These are phyloP conservation scores for Cyprichromis sp. DNA, from an alignment of 2,113 vertebrate species.

Conservation along the genomic window DNA sequence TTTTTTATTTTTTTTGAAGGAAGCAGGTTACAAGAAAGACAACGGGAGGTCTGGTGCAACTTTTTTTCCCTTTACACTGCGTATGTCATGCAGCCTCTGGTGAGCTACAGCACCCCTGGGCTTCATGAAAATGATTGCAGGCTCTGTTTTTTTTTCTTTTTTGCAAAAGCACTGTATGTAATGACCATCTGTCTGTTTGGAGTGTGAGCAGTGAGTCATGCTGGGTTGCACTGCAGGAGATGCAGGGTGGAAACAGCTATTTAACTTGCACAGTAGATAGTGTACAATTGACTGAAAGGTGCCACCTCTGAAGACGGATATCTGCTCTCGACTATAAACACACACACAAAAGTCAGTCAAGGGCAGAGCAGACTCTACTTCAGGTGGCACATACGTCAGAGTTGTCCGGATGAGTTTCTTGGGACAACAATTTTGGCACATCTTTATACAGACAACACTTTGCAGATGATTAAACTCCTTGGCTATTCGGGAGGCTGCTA, in stretches of 20 bases:
- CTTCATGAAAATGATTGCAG: slow-evolving; percentile 69
- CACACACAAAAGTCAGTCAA: slow-evolving; percentile 7
- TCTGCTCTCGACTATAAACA: background rate
- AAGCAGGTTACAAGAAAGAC: slow-evolving; percentile 7
- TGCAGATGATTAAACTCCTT: slow-evolving; percentile 24
- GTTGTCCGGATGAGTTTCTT: background rate
- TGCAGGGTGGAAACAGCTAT: slow-evolving; percentile 25
- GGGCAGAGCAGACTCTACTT: background rate
- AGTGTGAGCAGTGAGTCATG: slow-evolving; percentile 47
- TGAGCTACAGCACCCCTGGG: slow-evolving; percentile 63
- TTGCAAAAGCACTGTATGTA: slow-evolving; percentile 60
- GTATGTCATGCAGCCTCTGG: slow-evolving; percentile 40
- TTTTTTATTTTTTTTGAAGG: background rate
- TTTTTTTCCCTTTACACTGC: background rate
- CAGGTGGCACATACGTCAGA: background rate
- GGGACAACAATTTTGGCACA: background rate
- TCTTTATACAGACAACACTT: slow-evolving; percentile 10
- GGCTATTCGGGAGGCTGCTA: slow-evolving; percentile 7
- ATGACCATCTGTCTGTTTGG: slow-evolving; percentile 70
- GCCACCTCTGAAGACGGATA: slow-evolving; percentile 15
- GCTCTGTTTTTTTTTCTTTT: slow-evolving; percentile 13
- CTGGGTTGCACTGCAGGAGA: slow-evolving; percentile 40
- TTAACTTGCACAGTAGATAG: slow-evolving; percentile 35
- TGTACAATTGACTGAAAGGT: slow-evolving; percentile 44
- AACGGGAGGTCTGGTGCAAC: slow-evolving; percentile 8